phyloP scores from a whole-genome alignment of 2,113 vertebrate genomes.

The Ahaetulla prasina region DNA sequence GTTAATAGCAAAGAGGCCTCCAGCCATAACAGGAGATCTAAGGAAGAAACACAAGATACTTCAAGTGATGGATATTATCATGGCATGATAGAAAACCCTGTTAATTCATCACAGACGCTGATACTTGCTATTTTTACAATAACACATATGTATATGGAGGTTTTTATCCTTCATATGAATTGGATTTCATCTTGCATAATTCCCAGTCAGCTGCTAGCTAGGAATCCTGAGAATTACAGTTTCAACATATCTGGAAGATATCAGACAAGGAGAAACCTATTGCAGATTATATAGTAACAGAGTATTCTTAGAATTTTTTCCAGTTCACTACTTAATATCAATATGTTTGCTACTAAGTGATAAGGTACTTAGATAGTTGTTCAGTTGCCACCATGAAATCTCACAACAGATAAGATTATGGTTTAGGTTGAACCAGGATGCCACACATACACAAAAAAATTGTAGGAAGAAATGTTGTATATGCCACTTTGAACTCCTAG shows the following conservation, averaged over 20 bases:
- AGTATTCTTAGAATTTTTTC: not conserved
- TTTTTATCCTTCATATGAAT: not conserved
- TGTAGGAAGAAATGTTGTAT: not conserved
- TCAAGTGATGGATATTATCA: slow-evolving; percentile 4
- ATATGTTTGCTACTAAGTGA: not conserved
- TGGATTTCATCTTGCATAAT: not conserved
- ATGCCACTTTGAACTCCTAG: not conserved
- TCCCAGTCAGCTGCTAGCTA: not conserved
- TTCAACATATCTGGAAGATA: not conserved
- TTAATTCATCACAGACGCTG: not conserved
- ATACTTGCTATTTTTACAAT: not conserved
- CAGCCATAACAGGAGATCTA: slow-evolving; percentile 90
- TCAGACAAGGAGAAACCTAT: not conserved
- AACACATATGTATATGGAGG: not conserved
- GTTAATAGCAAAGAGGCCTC: slow-evolving; percentile 84
- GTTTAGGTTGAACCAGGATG: not conserved
- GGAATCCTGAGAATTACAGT: not conserved
- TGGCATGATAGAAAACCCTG: not conserved
- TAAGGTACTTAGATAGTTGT: not conserved
- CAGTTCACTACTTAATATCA: not conserved
- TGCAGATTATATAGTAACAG: not conserved
- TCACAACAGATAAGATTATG: not conserved
- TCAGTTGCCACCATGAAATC: not conserved
- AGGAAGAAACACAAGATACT: slow-evolving; percentile 40
- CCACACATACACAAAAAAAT: not conserved